A percentile compares a stretch with the other conserved stretches of the same genome.
Evolutionary conservation across 2,113 vertebrate species (phyloP).

Genomic region (Columba janthina): DNA sequence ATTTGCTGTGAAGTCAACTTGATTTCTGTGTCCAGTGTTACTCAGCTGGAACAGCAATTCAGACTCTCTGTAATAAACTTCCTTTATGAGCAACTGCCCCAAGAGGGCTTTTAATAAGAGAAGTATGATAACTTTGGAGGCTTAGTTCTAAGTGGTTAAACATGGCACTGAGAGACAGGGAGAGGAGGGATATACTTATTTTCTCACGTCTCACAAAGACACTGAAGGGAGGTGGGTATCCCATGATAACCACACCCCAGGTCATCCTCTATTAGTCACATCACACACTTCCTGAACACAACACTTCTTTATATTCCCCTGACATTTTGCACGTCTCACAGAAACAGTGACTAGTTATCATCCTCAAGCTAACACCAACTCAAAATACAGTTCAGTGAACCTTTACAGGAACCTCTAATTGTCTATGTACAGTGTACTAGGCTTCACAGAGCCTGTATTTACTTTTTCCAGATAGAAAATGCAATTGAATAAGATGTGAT

Average conservation of each 20-base stretch:
- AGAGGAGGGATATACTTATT: slow-evolving; percentile 26
- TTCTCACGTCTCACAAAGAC: slow-evolving; percentile 50
- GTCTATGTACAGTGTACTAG: not conserved
- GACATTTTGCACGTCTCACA: slow-evolving; percentile 75
- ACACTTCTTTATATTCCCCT: slow-evolving; percentile 64
- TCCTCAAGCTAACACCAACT: slow-evolving; percentile 38
- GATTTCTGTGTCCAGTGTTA: not conserved
- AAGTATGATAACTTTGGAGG: not conserved
- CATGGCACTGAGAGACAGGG: slow-evolving; percentile 26
- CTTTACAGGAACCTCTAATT: slow-evolving; percentile 41
- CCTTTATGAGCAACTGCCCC: slow-evolving; percentile 26
- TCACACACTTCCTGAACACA: slow-evolving; percentile 68
- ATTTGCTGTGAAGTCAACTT: not conserved
- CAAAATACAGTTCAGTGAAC: slow-evolving; percentile 33
- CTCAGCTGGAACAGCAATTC: not conserved
- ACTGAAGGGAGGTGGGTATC: slow-evolving; percentile 62
- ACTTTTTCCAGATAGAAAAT: slow-evolving; percentile 14
- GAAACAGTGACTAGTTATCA: slow-evolving; percentile 46
- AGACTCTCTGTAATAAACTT: not conserved
- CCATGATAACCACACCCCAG: slow-evolving; percentile 74
- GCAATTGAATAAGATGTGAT: not conserved
- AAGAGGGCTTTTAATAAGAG: not conserved
- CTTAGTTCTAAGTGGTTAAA: slow-evolving; percentile 40
- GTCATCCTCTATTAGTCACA: slow-evolving; percentile 76
- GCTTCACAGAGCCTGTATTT: slow-evolving; percentile 9